phyloP scores from a whole-genome alignment of 2,113 vertebrate genomes.

The Muscicapa adusta region DNA sequence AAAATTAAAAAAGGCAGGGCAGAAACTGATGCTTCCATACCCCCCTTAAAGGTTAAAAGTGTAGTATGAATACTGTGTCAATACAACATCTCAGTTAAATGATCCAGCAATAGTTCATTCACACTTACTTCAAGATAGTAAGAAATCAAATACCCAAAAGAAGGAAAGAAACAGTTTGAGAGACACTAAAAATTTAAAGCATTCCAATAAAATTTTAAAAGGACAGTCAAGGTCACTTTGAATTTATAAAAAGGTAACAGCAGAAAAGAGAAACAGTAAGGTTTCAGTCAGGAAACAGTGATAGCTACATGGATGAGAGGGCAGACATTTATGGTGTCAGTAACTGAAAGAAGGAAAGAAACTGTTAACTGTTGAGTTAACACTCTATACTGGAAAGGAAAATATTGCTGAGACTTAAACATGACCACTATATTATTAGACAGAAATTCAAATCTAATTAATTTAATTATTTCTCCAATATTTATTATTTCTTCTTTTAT shows the following conservation, averaged over 20 bases:
- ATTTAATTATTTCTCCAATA: background rate
- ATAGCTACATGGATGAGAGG: background rate
- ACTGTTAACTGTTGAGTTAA: background rate
- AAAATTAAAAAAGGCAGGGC: rapidly evolving
- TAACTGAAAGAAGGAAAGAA: background rate
- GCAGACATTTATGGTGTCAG: background rate
- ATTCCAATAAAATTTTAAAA: background rate
- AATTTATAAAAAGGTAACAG: background rate
- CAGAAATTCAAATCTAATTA: background rate
- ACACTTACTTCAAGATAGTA: background rate
- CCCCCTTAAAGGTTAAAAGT: background rate
- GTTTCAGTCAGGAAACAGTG: too few relatives aligned
- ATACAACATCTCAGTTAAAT: background rate
- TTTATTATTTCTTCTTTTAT: background rate
- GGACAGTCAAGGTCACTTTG: background rate
- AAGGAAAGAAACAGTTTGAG: background rate
- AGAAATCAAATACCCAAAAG: background rate
- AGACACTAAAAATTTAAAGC: background rate
- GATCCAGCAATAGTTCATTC: background rate
- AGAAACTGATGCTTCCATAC: background rate
- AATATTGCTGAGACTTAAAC: background rate
- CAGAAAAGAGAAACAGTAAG: background rate
- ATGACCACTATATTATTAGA: background rate
- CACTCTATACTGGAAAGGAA: background rate
- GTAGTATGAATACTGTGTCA: background rate